Evolutionary conservation across 2,113 vertebrate genomes (phyloP).

Genomic region (Actenoides hombroni): DNA sequence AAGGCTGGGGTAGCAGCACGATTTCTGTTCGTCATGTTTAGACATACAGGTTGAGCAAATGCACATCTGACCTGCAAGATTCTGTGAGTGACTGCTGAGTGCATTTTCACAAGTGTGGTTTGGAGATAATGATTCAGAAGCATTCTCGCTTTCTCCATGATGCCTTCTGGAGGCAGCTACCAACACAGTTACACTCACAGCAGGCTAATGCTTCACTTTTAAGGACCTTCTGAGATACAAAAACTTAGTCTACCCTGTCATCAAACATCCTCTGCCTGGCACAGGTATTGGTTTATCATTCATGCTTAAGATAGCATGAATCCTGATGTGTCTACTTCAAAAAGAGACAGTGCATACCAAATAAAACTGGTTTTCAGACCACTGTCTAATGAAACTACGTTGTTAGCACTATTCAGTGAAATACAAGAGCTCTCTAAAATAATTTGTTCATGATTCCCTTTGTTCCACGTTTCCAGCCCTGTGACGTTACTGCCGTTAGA

Average conservation of each 20-base stretch:
- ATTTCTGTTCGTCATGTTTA: background rate
- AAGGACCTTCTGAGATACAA: background rate
- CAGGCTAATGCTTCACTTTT: background rate
- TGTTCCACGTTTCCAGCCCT: background rate
- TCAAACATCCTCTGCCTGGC: background rate
- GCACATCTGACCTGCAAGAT: background rate
- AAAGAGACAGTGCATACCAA: background rate
- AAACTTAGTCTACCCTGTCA: background rate
- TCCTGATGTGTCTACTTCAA: background rate
- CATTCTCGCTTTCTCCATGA: background rate
- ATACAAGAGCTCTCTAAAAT: background rate
- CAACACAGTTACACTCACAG: background rate
- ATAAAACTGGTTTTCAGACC: background rate
- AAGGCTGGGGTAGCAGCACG: background rate
- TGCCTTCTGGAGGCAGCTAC: background rate
- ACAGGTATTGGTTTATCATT: background rate
- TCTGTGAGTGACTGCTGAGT: background rate
- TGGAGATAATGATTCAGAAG: background rate
- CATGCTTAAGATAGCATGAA: background rate
- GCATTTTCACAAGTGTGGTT: background rate
- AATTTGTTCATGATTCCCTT: background rate
- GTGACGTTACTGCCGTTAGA: background rate
- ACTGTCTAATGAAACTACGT: background rate
- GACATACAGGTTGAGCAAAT: rapidly evolving
- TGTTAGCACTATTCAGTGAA: background rate